phyloP scores from a whole-genome alignment of 2,888 invertebrate genomes.

The Lepidochrysops patricia region DNA sequence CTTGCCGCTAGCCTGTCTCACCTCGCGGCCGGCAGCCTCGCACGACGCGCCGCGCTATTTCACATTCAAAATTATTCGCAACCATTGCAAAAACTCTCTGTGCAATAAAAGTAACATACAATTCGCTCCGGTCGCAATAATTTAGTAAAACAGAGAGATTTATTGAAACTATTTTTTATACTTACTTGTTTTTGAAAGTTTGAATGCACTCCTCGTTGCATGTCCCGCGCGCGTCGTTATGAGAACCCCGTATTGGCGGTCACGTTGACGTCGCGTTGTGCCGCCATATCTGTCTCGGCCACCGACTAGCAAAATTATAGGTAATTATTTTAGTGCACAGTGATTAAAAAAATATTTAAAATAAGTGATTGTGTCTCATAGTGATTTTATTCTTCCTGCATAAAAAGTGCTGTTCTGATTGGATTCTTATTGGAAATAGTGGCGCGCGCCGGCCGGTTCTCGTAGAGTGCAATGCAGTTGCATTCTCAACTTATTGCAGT shows the following conservation, averaged over 20 bases:
- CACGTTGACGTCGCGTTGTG: conserved; percentile 80
- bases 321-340: conserved; percentile 73
- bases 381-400: conserved; percentile 48
- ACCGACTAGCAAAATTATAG: conserved; percentile 76
- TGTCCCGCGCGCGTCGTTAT: conserved; percentile 85
- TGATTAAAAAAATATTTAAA: conserved; percentile 49
- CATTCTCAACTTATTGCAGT: conserved; percentile 75
- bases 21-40: conserved; percentile 75
- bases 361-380: conserved; percentile 56
- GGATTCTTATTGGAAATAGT: conserved; percentile 67
- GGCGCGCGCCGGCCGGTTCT: conserved; percentile 74
- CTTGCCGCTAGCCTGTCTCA: conserved; percentile 74
- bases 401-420: conserved; percentile 52
- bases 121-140: conserved; percentile 57
- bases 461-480: conserved; percentile 74
- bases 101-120: conserved; percentile 65
- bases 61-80: conserved; percentile 74
- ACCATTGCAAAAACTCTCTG: conserved; percentile 73
- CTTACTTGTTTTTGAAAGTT: conserved; percentile 66
- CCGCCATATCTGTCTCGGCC: conserved; percentile 81
- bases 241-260: conserved; percentile 82
- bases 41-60: conserved; percentile 75
- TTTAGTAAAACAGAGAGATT: conserved; percentile 56
- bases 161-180: conserved; percentile 46
- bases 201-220: conserved; percentile 78